Conservation (phyloP, 1,140 invertebrate species). For the Brachionus paranguensis region DNA sequence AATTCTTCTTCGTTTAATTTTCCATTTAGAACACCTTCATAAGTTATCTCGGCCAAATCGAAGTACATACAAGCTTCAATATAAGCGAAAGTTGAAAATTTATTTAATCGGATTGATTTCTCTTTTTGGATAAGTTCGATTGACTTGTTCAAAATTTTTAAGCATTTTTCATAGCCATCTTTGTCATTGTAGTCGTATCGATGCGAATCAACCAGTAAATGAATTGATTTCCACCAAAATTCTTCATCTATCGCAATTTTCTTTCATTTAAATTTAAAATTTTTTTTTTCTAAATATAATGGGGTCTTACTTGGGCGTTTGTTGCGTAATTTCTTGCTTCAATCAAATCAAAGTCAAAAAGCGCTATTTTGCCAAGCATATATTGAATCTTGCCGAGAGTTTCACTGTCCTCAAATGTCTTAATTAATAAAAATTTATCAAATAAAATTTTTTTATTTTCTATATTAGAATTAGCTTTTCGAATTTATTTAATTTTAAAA, state of each 20-base stretch:
- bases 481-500: too few relatives aligned
- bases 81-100: not conserved
- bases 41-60: not conserved
- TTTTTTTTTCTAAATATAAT: not conserved
- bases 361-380: conserved; percentile 28
- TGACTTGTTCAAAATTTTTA: conserved; percentile 20
- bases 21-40: conserved; percentile 11
- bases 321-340: conserved; percentile 18
- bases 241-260: conserved; percentile 19
- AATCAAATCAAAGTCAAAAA: conserved; percentile 22
- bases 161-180: conserved; percentile 10
- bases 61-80: not conserved
- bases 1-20: conserved; percentile 27
- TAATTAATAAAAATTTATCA: not conserved
- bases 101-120: not conserved
- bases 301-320: not conserved
- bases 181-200: conserved; percentile 13
- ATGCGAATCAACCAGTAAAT: conserved; percentile 22
- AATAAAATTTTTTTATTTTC: not conserved
- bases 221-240: conserved; percentile 37
- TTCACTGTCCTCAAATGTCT: conserved; percentile 7
- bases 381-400: not conserved
- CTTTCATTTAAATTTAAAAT: not conserved
- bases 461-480: not conserved
- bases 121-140: conserved; percentile 5